phyloP scores from a whole-genome alignment of 2,113 vertebrate species.

The Antennarius striatus region DNA sequence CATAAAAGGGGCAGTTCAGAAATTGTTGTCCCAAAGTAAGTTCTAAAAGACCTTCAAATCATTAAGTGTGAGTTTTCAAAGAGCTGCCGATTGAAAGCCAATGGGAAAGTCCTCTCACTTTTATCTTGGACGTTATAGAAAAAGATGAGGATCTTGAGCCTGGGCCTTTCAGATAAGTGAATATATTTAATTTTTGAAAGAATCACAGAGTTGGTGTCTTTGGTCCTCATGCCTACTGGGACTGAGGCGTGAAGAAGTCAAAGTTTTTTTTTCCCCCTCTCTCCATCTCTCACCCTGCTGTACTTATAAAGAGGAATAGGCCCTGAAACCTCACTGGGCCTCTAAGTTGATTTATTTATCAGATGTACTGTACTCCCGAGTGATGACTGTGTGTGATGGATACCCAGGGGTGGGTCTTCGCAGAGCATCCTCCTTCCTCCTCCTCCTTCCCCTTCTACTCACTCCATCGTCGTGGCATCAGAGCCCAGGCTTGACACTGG shows the following conservation, averaged over 20 bases:
- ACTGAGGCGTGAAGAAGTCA: conserved; percentile 72
- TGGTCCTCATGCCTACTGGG: conserved; percentile 80
- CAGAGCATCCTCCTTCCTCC: conserved; percentile 38
- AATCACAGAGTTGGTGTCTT: conserved; percentile 81
- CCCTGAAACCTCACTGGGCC: conserved; percentile 79
- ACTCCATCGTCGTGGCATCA: conserved; percentile 58
- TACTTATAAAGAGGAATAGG: conserved; percentile 77
- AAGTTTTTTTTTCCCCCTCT: conserved; percentile 59
- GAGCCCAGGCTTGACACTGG: conserved; percentile 58
- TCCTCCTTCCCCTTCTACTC: conserved; percentile 2
- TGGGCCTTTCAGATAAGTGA: conserved; percentile 81
- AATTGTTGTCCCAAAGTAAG: conserved; percentile 84
- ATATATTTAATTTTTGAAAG: conserved; percentile 84
- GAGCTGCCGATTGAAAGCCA: conserved; percentile 80
- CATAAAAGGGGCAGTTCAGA: conserved; percentile 79
- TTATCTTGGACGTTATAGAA: conserved; percentile 79
- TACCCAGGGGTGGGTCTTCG: conserved; percentile 78
- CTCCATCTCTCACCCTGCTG: conserved; percentile 60
- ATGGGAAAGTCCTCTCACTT: conserved; percentile 81
- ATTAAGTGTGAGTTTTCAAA: conserved; percentile 83
- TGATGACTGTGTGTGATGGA: conserved; percentile 77
- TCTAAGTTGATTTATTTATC: conserved; percentile 87
- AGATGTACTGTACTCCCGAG: conserved; percentile 74
- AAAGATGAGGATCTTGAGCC: conserved; percentile 79
- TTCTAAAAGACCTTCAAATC: conserved; percentile 82